Evolutionary conservation across 2,888 invertebrate genomes (phyloP), one percentile per base, ranked within the genome.

Genomic region (Metacarcinus magister): DNA sequence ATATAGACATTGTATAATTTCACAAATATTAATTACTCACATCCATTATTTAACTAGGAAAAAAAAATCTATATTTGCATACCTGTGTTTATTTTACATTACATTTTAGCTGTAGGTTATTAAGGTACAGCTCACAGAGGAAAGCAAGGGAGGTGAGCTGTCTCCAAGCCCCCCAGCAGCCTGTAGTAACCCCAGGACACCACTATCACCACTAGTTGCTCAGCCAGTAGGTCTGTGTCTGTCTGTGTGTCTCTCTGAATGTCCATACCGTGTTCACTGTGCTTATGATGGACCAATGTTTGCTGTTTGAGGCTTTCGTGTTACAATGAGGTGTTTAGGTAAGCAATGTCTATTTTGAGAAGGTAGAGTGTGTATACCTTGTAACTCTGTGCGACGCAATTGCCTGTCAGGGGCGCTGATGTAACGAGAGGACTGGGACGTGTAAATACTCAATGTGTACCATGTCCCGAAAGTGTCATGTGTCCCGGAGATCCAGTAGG

Each of bases 241-340:
- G 87, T 87, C 87, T 87, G 87, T 87, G 39, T 87, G 87, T 87
- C 87, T 87, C 39, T 87, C 87, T 87, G 87, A 87, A 39, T 87
- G 87, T 87, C 87, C 87, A 87, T 87, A 87, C 39, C 8, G 87
- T 87, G 87, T 87, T 87, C 87, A 39, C 87, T 87, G 87, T 87
- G 87, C 87, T 87, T 87, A 39, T 39, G 39, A 87, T 39, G 87
- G 87, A 87, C 87, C 87, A 87, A 87, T 87, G 87, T 87, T 87
- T 87, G 87, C 39, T 87, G 87, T 87, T 87, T 5, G 87, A 87
- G 87, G 87, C 87, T 87, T 87, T 87, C 39, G 39, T 87, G 87
- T 87, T 87, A 39, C 16, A 39, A 32, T n/a, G 87, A 87, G 87
- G 32, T 87, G 87, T 87, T 32, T 87, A 87, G 87, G 10, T 87